Conservation (phyloP, 2,113 vertebrate species). For the Saimiri boliviensis region DNA sequence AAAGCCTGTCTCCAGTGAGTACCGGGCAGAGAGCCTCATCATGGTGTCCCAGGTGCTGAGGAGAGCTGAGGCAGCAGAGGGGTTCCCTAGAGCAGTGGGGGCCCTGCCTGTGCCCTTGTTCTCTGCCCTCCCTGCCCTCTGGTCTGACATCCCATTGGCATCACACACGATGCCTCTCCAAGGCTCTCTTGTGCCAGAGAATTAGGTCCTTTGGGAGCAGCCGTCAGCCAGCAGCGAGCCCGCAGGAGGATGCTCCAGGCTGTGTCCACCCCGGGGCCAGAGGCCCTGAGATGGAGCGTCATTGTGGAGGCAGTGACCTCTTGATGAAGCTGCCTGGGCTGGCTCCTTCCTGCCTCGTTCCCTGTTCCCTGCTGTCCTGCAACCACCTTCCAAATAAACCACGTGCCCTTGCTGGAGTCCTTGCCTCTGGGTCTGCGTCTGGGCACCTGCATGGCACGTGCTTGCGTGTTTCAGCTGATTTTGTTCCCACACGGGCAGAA, state of each 20-base stretch:
- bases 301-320: no score
- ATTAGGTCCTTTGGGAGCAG: not conserved
- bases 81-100: no score
- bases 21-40: not conserved
- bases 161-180: rapidly evolving
- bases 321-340: not conserved
- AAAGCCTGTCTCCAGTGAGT: not conserved
- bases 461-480: rapidly evolving
- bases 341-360: no score
- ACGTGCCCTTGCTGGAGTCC: not conserved
- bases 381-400: rapidly evolving
- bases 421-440: not conserved
- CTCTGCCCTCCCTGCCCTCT: rapidly evolving
- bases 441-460: not conserved
- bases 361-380: not conserved
- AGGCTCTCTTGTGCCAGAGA: not conserved
- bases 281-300: not conserved
- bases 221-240: not conserved
- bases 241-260: not conserved
- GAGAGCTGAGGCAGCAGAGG: not conserved
- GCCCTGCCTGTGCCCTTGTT: not conserved
- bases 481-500: rapidly evolving
- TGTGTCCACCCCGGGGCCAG: rapidly evolving
- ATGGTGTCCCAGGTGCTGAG: not conserved
- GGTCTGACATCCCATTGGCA: not conserved